These are phyloP conservation scores for Diadophis punctatus DNA, from an alignment of 2,113 vertebrate genomes.

Conservation along the genomic window DNA sequence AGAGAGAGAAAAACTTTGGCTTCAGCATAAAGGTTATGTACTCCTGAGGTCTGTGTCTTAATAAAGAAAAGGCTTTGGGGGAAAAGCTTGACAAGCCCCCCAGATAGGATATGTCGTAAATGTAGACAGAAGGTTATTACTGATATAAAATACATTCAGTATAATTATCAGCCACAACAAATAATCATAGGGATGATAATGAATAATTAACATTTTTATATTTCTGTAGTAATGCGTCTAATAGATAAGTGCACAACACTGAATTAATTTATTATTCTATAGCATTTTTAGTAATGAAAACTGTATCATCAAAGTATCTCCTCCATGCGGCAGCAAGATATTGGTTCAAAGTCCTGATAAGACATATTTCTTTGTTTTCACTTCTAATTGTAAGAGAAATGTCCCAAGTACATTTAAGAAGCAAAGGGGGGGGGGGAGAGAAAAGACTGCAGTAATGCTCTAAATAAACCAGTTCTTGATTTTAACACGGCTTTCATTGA, in stretches of 20 bases:
- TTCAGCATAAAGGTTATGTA: constrained; percentile 91
- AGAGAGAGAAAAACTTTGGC: constrained; percentile 76
- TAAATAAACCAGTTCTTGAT: constrained; percentile 33
- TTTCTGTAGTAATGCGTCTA: constrained; percentile 76
- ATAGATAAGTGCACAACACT: constrained; percentile 75
- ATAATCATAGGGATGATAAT: constrained; percentile 96
- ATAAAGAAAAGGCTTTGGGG: constrained; percentile 85
- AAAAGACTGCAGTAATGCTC: constrained; percentile 18
- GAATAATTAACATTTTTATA: constrained; percentile 99
- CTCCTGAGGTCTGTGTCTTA: constrained; percentile 88
- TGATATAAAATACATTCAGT: constrained; percentile 93
- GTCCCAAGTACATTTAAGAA: constrained; percentile 46
- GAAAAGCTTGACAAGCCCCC: constrained; percentile 89
- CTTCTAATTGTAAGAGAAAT: constrained; percentile 42
- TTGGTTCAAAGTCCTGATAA: constrained; percentile 69
- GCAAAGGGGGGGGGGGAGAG: not conserved
- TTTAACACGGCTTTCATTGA: not conserved
- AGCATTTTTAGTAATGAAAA: constrained; percentile 70
- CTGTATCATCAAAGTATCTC: constrained; percentile 70
- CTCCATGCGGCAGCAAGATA: constrained; percentile 77
- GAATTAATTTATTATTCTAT: constrained; percentile 77
- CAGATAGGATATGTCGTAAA: constrained; percentile 81
- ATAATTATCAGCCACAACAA: constrained; percentile 99
- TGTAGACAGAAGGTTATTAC: constrained; percentile 98
- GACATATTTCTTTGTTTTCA: constrained; percentile 66